These are phyloP conservation scores for Cheilosia scutellata DNA, from an alignment of 2,888 invertebrate genomes.

Conservation along the genomic window DNA sequence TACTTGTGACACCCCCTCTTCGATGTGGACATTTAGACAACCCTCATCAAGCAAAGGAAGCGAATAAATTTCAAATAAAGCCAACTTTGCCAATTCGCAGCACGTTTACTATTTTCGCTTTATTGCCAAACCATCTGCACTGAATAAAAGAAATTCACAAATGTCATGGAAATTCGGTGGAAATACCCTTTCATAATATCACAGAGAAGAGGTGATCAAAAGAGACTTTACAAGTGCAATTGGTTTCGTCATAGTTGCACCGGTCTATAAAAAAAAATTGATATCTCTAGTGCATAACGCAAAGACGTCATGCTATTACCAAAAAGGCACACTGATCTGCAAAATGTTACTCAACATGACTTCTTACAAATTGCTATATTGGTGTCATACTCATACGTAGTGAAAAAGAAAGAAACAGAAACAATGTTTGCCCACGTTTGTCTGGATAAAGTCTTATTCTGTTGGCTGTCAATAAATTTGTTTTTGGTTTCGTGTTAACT, in stretches of 20 bases:
- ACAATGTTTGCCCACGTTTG: constrained; percentile 17
- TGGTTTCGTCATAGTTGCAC: constrained; percentile 49
- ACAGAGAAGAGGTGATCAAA: background rate
- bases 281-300: too few species aligned
- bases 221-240: constrained; percentile 47
- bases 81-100: constrained; percentile 40
- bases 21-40: background rate
- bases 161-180: constrained; percentile 46
- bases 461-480: constrained; percentile 55
- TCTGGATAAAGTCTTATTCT: constrained; percentile 48
- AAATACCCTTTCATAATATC: constrained; percentile 52
- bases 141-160: constrained; percentile 51
- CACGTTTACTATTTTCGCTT: constrained; percentile 56
- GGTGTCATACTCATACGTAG: constrained; percentile 26
- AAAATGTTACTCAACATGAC: constrained; percentile 62
- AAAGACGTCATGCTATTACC: too few species aligned
- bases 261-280: constrained; percentile 29
- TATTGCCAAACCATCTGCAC: constrained; percentile 33
- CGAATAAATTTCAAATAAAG: constrained; percentile 36
- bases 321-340: background rate
- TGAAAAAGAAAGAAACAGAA: constrained; percentile 8
- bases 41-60: constrained; percentile 41
- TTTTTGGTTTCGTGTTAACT: constrained; percentile 8
- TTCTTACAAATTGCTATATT: constrained; percentile 61
- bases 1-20: background rate